Evolutionary conservation across 2,888 invertebrate genomes (phyloP), one percentile per base, ranked within the genome.

Genomic region (Clanis bilineata): DNA sequence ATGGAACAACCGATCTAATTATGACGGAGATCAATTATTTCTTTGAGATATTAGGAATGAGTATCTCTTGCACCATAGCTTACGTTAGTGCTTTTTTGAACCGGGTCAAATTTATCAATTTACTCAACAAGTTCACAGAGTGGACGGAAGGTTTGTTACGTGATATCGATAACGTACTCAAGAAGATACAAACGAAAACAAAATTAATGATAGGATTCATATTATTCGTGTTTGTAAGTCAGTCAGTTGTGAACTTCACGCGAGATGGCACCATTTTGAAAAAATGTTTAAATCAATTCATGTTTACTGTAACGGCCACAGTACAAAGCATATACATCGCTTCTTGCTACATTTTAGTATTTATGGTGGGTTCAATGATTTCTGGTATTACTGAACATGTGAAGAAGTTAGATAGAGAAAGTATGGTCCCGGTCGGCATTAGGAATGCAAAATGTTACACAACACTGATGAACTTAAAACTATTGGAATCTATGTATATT

Each of bases 1-100:
- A 68, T 36, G 62, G 71, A 2, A 71, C 84, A 63, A 83, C 77
- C 0, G 76, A 82, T 23, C 81, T 72, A 21, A 58, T 83, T 0
- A 67, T 84, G 63, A 85, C 87, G 4, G 73, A 86, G 71, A 69
- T 85, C 47, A 90, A 91, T 65, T 89, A 89, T 47, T 69, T 85
- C 1, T 54, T 84, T 2, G 90, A 91, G 66, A 56, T 87, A 1
- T 62, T 77, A 7, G 65, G 61, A 21, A 64, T 84, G 0, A 59
- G 74, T 0, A 12, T 76, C 0, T 78, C 82, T 43, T 79, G 80
- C 25, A 2, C 78, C 0, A 65, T 79, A 1, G 71, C 77, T 1
- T 90, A 89, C 61, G 61, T 79, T 1, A 73, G 74, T 41, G 71
- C 81, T 3, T 87, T 79, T 64, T 39, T 67, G 2, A 75, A 87